Evolutionary conservation across 2,888 invertebrate genomes (phyloP).

Genomic region (Pecten maximus): DNA sequence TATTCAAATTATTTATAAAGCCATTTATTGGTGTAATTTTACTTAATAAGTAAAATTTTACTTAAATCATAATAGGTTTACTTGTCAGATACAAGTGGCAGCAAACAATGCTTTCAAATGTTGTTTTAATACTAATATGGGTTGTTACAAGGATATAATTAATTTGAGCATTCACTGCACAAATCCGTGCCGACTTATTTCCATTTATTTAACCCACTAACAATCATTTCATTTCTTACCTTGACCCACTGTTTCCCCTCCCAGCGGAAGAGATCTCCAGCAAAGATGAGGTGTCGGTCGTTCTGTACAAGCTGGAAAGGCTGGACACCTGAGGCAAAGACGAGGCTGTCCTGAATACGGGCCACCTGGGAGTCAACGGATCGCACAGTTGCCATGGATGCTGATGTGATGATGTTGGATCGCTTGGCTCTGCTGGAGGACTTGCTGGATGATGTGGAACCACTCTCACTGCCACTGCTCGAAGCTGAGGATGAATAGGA

Average conservation of each 20-base stretch:
- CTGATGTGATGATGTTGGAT: constrained; percentile 48
- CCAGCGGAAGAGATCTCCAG: constrained; percentile 75
- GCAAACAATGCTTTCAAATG: no score
- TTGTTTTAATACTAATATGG: no score
- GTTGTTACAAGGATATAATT: no score
- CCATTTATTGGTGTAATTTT: no score
- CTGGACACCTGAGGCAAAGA: constrained; percentile 77
- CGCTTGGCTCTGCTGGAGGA: constrained; percentile 57
- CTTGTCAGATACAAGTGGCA: no score
- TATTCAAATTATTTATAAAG: no score
- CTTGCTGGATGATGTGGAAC: constrained; percentile 57
- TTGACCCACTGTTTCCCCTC: constrained; percentile 74
- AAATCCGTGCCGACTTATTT: no score
- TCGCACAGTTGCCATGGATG: constrained; percentile 61
- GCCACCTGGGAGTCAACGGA: constrained; percentile 76
- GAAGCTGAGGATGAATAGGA: constrained; percentile 43
- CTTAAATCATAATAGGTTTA: no score
- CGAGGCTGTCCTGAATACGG: constrained; percentile 76
- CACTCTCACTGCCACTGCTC: constrained; percentile 56
- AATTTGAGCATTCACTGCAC: no score
- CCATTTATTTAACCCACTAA: no score
- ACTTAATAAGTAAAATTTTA: no score
- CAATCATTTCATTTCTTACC: constrained; percentile 48
- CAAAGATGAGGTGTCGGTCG: constrained; percentile 78
- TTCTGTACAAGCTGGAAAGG: constrained; percentile 76